A percentile compares a stretch with the other conserved stretches of the same genome.
Conservation (phyloP, 2,797 vertebrate species). For the Lepus oiostolus region DNA sequence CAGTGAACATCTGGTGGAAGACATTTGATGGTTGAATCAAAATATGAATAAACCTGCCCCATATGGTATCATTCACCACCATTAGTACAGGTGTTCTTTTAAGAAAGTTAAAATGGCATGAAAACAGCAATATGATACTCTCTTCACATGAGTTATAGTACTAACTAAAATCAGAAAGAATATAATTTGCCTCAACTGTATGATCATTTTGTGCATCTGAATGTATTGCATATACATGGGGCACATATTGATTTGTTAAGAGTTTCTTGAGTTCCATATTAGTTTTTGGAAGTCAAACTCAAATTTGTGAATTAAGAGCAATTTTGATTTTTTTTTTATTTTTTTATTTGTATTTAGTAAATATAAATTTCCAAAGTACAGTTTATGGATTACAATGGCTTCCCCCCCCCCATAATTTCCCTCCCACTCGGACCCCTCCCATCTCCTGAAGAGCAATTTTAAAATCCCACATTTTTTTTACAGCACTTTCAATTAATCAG, state of each 20-base stretch:
- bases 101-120: slow-evolving; percentile 42
- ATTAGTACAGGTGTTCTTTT: neutral
- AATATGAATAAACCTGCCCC: neutral
- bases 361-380: too few species aligned
- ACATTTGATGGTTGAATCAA: slow-evolving; percentile 34
- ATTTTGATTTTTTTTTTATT: neutral
- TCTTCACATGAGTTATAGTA: neutral
- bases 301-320: slow-evolving; percentile 54
- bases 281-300: slow-evolving; percentile 54
- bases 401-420: too few species aligned
- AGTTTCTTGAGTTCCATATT: neutral
- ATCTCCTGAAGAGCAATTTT: neutral
- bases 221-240: neutral
- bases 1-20: neutral
- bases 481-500: slow-evolving; percentile 14
- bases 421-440: too few species aligned
- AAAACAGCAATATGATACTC: neutral
- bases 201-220: neutral
- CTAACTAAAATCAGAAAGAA: slow-evolving; percentile 41
- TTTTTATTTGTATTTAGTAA: too few species aligned
- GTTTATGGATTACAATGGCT: too few species aligned
- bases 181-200: neutral
- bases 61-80: neutral
- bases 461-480: slow-evolving; percentile 10
- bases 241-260: slow-evolving; percentile 29